A percentile compares a stretch with the other conserved stretches of the same genome.
Conservation (phyloP, 1,140 invertebrate genomes). For the Phortica variegata region DNA sequence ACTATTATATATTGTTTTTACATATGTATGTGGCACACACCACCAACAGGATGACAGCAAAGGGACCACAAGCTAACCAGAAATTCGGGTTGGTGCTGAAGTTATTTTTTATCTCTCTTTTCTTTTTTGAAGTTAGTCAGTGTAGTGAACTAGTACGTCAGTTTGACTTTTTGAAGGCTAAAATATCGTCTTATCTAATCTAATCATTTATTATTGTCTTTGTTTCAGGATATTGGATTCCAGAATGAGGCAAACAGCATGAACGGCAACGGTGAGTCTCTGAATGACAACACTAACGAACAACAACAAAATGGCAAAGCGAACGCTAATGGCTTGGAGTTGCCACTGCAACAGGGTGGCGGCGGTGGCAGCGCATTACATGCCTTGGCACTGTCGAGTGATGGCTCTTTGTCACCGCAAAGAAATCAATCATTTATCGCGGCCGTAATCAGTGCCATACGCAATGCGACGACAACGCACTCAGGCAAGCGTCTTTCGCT, state of each 20-base stretch:
- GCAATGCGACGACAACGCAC: constrained; percentile 61
- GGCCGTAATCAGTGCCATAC: constrained; percentile 69
- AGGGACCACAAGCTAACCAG: no score
- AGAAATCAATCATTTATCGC: constrained; percentile 66
- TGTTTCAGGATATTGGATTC: constrained; percentile 69
- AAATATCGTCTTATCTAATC: no score
- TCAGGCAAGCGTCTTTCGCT: constrained; percentile 45
- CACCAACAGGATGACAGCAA: no score
- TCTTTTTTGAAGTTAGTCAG: no score
- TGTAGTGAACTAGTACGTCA: no score
- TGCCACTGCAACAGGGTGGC: constrained; percentile 26
- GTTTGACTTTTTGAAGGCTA: no score
- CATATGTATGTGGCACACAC: no score
- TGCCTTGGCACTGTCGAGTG: constrained; percentile 53
- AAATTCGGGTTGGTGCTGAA: no score
- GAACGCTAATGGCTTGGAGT: constrained; percentile 36
- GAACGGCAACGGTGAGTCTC: constrained; percentile 63
- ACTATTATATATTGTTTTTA: no score
- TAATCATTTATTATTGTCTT: no score
- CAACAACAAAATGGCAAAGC: constrained; percentile 58
- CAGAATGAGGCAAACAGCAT: constrained; percentile 73
- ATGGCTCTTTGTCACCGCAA: constrained; percentile 63
- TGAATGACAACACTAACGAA: constrained; percentile 46
- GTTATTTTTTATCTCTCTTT: no score
- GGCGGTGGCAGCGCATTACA: constrained; percentile 24